Base-by-base conservation (phyloP, 2,888 invertebrate species). In the Neoascia interrupta region DNA sequence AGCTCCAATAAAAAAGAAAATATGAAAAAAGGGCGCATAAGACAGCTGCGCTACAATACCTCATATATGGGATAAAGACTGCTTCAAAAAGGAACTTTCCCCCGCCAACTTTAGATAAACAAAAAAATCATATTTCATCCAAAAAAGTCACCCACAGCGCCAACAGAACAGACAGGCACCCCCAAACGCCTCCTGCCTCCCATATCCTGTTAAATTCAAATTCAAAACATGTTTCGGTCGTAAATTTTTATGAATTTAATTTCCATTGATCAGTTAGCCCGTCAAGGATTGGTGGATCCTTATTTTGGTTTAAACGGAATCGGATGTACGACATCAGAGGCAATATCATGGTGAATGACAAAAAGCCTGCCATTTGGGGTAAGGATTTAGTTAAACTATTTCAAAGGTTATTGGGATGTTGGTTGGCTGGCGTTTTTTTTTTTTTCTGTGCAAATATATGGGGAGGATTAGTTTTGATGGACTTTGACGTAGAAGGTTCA, bases 211-310 rank as follows among this genome's bases (percentile, higher is more conserved):
- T 60, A 76, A 70, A 76, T 76, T 76, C 64, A 66, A 66, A 76
- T 76, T 76, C 76, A 66, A 72, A 76, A 43, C 76, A 76, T 76
- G 76, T 72, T 76, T 64, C 45, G 60, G 53, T 72, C 72, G 72
- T 76, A 72, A 72, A 72, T 76, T 76, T 76, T 72, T 76, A 76
- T 76, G 76, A 76, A 76, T 76, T 76, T 72, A 76, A 76, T 76
- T 76, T 76, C 72, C 72, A 76, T 76, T 72, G 76, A 76, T 76
- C 76, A 72, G 61, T 64, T 49, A 39, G 47, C 13, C 31, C 69
- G 58, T 58, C 58, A 18, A 39, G 58, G 64, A 64, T 58, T 69
- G 39, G 8, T 8, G 28, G 26, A 43, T 58, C 54, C 51, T 23
- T 58, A 51, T 61, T 61, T 61, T 15, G 49, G 37, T 47, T 61